Conservation (phyloP, 2,888 invertebrate species). For the Caradrina kadenii region DNA sequence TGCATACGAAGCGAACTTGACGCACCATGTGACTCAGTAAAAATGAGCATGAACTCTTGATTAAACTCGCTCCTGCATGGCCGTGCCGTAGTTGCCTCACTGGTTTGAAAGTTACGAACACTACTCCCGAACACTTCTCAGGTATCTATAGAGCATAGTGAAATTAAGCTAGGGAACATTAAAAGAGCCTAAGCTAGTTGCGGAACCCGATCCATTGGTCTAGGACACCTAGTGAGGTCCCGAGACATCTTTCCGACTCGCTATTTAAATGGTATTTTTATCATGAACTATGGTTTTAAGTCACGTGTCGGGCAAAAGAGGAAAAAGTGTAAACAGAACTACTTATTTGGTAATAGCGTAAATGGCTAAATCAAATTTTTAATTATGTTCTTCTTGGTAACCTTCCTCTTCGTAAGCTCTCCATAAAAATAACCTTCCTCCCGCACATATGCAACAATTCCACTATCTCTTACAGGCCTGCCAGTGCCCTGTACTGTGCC, state of each 20-base stretch:
- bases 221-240: too few relatives aligned
- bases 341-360: neutral
- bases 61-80: constrained; percentile 19
- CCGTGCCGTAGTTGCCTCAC: constrained; percentile 9
- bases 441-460: neutral
- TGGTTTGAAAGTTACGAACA: constrained; percentile 4
- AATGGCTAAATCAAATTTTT: neutral
- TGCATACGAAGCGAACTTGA: constrained; percentile 45
- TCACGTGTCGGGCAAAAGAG: too few relatives aligned
- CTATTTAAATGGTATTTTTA: neutral
- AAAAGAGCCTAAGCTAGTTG: neutral
- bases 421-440: too few relatives aligned
- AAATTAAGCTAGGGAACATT: neutral
- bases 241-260: neutral
- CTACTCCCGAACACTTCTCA: neutral
- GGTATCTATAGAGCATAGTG: neutral
- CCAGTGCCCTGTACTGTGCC: neutral
- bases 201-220: neutral
- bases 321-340: too few relatives aligned
- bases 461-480: neutral
- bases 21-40: constrained; percentile 30
- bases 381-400: neutral
- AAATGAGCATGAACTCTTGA: constrained; percentile 17
- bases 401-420: too few relatives aligned
- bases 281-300: too few relatives aligned